Base-by-base conservation (phyloP, 2,797 vertebrate species). In the Cuculus canorus region DNA sequence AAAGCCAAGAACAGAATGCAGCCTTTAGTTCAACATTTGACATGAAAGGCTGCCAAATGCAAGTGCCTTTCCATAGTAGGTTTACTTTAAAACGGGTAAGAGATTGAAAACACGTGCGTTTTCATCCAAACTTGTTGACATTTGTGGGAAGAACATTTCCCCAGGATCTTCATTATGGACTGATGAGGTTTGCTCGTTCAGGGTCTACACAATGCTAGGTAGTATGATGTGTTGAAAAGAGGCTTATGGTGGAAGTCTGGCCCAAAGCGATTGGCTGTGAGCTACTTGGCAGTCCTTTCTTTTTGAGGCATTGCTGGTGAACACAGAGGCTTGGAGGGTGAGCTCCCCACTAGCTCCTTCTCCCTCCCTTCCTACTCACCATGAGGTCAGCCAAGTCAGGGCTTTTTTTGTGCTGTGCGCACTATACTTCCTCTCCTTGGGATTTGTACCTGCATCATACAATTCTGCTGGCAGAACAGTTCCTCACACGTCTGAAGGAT, bases 401-500 rank as follows among this genome's bases (percentile, higher is more conserved):
- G 65, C 8, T 37, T 81, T 90, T 90, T 89, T 72, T 82, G 71
- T 82, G 69, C 76, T 91, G 52, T 68, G 69, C 65, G n/a, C 89
- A 64, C 63, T 82, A 2, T 87, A 22, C 70, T 52, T 91, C 59
- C 41, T 65, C 78, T 92, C 88, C 79, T 85, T 92, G 82, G 83
- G 91, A 82, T 93, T 77, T 94, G 71, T 95, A 85, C 61, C 88
- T 50, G 50, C 43, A 8, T 94, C 82, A 2, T 91, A 75, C 72
- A 23, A 86, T 91, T 95, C 83, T 82, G 75, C 92, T 90, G 75
- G 71, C 93, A 95, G 90, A 95, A 78, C 75, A 3, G 50, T 80
- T 88, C 78, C 90, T 93, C 25, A 5, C 71, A 22, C 82, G 89
- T 90, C 93, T 87, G 90, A 91, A 89, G 61, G 88, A 75, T 93